Evolutionary conservation across 2,113 vertebrate species (phyloP).

Genomic region (Corythaeola cristata): DNA sequence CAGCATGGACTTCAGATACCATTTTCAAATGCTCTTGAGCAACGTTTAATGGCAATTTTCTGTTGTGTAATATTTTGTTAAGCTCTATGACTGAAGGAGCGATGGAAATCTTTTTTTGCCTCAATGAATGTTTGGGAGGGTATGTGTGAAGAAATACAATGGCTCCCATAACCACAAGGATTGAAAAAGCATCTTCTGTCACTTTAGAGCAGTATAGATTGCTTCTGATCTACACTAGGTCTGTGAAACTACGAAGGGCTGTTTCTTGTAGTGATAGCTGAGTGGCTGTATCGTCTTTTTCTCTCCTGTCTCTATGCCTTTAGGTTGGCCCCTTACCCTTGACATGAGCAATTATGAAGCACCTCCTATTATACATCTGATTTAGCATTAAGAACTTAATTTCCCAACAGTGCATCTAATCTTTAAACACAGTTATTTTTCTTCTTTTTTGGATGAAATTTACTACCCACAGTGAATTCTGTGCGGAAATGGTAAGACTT

Average conservation of each 20-base stretch:
- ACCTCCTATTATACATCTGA: neutral
- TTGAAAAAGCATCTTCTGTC: neutral
- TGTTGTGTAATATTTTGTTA: neutral
- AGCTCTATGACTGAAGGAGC: neutral
- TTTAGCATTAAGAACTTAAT: conserved; percentile 12
- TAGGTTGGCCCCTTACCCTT: neutral
- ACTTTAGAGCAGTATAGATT: neutral
- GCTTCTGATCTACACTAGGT: neutral
- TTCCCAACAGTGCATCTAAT: conserved; percentile 23
- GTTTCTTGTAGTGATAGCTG: neutral
- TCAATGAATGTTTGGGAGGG: neutral
- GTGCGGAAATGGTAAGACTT: neutral
- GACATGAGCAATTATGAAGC: neutral
- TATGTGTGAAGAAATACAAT: neutral
- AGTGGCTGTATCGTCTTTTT: neutral
- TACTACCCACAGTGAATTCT: neutral
- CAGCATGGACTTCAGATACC: neutral
- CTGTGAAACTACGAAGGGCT: neutral
- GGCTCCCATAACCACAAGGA: neutral
- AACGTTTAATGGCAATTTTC: neutral
- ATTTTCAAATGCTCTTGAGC: neutral
- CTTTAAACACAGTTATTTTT: conserved; percentile 18
- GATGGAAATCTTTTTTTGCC: neutral
- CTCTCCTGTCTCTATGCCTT: neutral
- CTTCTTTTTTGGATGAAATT: neutral